Conservation (phyloP, 2,113 vertebrate genomes). For the Gambusia holbrooki region DNA sequence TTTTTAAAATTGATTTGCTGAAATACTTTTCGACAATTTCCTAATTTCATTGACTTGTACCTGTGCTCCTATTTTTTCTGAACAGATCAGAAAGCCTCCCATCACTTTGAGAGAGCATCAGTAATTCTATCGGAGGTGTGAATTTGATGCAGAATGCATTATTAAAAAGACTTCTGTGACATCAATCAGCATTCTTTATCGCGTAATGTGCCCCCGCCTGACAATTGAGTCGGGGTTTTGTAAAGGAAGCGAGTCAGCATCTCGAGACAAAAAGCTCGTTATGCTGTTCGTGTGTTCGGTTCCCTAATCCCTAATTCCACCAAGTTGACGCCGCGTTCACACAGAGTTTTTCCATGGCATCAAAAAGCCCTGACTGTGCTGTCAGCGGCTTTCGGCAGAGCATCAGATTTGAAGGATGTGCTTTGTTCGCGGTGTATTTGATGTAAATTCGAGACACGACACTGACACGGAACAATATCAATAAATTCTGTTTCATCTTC, state of each 20-base stretch:
- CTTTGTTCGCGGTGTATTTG: conserved; percentile 3
- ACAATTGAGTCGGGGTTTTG: neutral
- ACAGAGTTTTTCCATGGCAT: conserved; percentile 2
- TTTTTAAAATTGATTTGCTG: neutral
- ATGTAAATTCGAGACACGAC: neutral
- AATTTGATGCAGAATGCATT: neutral
- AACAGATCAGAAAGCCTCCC: conserved; percentile 2
- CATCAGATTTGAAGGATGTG: neutral
- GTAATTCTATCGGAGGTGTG: conserved; percentile 4
- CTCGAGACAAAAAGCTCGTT: neutral
- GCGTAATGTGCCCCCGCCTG: neutral
- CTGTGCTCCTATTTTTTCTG: neutral
- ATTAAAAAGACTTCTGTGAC: conserved; percentile 22
- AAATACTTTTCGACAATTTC: neutral
- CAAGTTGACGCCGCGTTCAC: neutral
- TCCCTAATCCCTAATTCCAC: neutral
- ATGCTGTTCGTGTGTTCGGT: conserved; percentile 6
- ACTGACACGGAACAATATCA: neutral
- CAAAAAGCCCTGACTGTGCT: conserved; percentile 8
- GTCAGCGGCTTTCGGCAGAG: neutral
- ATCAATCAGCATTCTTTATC: conserved; percentile 14
- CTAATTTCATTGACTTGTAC: neutral
- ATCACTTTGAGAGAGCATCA: conserved; percentile 17
- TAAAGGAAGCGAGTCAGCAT: neutral
- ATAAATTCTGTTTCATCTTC: neutral